A percentile compares a stretch with the other conserved stretches of the same genome.
phyloP scores from a whole-genome alignment of 2,797 vertebrate genomes.

The Hypotaenidia philippensis region DNA sequence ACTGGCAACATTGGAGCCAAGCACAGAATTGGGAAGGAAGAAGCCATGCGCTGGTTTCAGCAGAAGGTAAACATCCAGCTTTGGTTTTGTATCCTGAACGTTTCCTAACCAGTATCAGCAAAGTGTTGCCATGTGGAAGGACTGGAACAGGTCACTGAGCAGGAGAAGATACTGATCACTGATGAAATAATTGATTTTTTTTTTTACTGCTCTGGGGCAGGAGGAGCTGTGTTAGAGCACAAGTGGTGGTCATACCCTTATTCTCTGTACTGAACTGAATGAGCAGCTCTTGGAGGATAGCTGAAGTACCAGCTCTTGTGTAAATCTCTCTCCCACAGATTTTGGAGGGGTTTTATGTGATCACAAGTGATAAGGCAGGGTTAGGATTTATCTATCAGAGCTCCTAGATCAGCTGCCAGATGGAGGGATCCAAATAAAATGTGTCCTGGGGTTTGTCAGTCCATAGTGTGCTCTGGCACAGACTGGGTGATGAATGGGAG shows the following conservation, averaged over 20 bases:
- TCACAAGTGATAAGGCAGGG: accelerated
- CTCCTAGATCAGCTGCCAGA: not conserved
- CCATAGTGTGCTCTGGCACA: accelerated
- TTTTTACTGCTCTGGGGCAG: not conserved
- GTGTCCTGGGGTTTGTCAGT: not conserved
- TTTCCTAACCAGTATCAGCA: not conserved
- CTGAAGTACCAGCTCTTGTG: not conserved
- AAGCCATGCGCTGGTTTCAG: slow-evolving; percentile 99
- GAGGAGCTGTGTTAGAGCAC: accelerated
- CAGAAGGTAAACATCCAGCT: slow-evolving; percentile 87
- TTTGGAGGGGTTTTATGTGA: accelerated
- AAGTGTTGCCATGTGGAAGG: accelerated
- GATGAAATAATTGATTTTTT: accelerated
- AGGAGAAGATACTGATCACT: not conserved
- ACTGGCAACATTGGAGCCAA: slow-evolving; percentile 94
- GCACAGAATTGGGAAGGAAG: slow-evolving; percentile 98
- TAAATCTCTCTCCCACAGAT: not conserved
- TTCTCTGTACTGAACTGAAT: not conserved
- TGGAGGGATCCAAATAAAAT: not conserved
- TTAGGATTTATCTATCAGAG: not conserved
- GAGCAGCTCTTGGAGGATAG: not conserved
- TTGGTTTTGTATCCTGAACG: accelerated
- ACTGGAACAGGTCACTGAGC: not conserved
- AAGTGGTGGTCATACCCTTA: accelerated
- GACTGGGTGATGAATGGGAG: not conserved